These are phyloP conservation scores for Caenorhabditis brenneri DNA, from an alignment of 1,140 invertebrate genomes.

Conservation along the genomic window DNA sequence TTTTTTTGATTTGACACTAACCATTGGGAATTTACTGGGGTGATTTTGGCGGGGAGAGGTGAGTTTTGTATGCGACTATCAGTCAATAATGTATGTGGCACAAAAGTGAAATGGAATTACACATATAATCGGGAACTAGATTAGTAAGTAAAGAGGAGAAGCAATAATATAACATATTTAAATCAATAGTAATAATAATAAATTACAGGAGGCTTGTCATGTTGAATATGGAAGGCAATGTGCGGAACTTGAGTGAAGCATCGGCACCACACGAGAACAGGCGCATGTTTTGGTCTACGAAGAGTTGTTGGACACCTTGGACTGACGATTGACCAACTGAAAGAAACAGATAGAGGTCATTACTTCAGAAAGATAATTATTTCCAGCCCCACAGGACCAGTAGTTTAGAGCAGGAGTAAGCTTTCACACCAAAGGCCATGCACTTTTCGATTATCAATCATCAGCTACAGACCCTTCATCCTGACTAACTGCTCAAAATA, in stretches of 20 bases:
- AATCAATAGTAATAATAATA: neutral
- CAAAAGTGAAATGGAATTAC: constrained; percentile 13
- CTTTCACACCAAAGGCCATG: no score
- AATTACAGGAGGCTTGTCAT: constrained; percentile 19
- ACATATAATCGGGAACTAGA: neutral
- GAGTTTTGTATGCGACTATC: neutral
- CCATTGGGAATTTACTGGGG: neutral
- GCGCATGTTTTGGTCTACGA: constrained; percentile 83
- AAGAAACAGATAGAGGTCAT: neutral
- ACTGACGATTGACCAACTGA: constrained; percentile 61
- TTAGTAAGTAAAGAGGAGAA: neutral
- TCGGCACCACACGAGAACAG: constrained; percentile 97
- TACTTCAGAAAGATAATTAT: no score
- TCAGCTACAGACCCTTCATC: no score
- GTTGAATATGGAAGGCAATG: constrained; percentile 76
- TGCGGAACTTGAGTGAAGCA: constrained; percentile 94
- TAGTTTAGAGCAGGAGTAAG: no score
- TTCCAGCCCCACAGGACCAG: no score
- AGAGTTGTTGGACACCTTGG: constrained; percentile 87
- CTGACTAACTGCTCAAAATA: no score
- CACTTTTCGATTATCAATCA: no score
- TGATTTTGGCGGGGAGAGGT: neutral
- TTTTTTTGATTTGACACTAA: constrained; percentile 30
- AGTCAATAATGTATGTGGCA: neutral
- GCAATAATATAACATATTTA: neutral